Evolutionary conservation across 2,888 invertebrate species (phyloP).

Genomic region (Habroteleia sp.): DNA sequence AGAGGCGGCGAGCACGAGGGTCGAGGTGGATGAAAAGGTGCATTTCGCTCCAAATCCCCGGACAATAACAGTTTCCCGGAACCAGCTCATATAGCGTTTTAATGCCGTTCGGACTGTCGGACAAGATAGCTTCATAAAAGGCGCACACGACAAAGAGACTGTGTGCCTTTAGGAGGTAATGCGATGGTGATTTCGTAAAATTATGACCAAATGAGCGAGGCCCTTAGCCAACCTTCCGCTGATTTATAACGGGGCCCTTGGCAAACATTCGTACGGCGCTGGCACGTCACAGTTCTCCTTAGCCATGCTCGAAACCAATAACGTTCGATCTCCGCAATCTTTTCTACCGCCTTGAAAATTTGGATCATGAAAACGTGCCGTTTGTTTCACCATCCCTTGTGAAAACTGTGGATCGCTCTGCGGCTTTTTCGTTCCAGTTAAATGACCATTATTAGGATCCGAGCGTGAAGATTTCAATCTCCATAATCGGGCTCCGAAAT

Average conservation of each 20-base stretch:
- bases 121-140: constrained; percentile 21
- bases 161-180: neutral
- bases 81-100: constrained; percentile 9
- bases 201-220: constrained; percentile 56
- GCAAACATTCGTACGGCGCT: neutral
- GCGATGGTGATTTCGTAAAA: constrained; percentile 50
- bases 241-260: constrained; percentile 47
- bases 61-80: constrained; percentile 32
- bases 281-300: constrained; percentile 33
- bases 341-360: constrained; percentile 24
- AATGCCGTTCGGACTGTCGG: constrained; percentile 23
- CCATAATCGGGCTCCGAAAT: constrained; percentile 25
- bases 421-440: constrained; percentile 22
- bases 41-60: neutral
- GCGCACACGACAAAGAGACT: constrained; percentile 29
- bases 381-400: constrained; percentile 7
- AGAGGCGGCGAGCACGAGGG: too few species aligned
- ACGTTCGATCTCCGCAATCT: too few species aligned
- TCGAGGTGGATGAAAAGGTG: neutral
- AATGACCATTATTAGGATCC: constrained; percentile 12
- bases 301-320: too few species aligned
- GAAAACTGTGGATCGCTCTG: constrained; percentile 5
- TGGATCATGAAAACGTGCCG: constrained; percentile 12
- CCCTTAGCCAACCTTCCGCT: constrained; percentile 35
- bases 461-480: constrained; percentile 44